These are phyloP conservation scores for Alfaro cultratus DNA, from an alignment of 2,797 vertebrate genomes.

Conservation along the genomic window DNA sequence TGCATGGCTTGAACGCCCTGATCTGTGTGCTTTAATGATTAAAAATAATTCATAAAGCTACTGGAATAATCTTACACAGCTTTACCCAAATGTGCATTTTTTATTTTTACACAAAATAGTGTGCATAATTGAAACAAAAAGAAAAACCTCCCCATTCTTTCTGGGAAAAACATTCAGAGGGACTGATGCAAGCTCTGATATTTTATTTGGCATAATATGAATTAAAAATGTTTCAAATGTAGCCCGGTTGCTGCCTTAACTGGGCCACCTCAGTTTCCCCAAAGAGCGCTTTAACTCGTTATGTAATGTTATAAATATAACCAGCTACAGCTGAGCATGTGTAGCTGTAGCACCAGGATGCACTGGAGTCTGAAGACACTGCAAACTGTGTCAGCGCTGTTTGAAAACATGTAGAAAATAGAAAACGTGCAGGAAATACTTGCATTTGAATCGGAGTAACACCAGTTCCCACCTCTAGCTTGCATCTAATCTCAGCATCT, in stretches of 20 bases:
- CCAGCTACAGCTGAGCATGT: constrained; percentile 55
- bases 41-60: not conserved
- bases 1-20: not conserved
- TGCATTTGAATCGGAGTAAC: not conserved
- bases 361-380: constrained; percentile 33
- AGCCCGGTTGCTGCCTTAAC: constrained; percentile 61
- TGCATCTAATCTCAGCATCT: constrained; percentile 30
- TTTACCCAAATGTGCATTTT: not conserved
- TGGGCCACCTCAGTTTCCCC: constrained; percentile 68
- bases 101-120: not conserved
- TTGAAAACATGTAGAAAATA: constrained; percentile 28
- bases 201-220: constrained; percentile 6
- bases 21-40: not conserved
- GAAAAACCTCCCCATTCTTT: not conserved
- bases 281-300: constrained; percentile 67
- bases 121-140: not conserved
- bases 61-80: not conserved
- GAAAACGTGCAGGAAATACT: constrained; percentile 1
- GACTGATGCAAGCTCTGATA: not conserved
- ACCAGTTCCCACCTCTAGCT: constrained; percentile 15
- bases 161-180: not conserved
- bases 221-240: constrained; percentile 50
- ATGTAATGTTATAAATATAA: constrained; percentile 75
- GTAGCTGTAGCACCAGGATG: constrained; percentile 45
- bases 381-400: constrained; percentile 43